phyloP scores from a whole-genome alignment of 2,797 vertebrate genomes.

The Bucorvus abyssinicus region DNA sequence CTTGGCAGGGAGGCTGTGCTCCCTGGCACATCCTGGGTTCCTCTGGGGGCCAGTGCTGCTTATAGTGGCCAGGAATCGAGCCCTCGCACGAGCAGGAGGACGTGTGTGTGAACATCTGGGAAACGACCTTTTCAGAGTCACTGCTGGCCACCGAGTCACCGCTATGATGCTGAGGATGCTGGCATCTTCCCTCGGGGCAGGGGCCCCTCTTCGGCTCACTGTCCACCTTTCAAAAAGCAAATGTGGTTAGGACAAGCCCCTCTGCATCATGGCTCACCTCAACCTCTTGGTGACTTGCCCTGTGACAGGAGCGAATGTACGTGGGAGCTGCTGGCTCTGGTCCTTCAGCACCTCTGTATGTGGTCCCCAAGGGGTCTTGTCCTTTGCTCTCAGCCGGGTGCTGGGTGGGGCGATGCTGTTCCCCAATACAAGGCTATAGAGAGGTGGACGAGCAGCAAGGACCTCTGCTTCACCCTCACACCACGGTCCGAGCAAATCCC shows the following conservation, averaged over 20 bases:
- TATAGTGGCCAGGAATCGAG: background rate
- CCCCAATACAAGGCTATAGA: background rate
- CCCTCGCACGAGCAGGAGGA: background rate
- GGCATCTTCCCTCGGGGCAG: background rate
- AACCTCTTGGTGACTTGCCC: background rate
- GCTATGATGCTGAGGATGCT: background rate
- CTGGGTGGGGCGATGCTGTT: background rate
- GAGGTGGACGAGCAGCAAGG: background rate
- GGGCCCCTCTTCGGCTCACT: background rate
- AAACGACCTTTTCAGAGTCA: background rate
- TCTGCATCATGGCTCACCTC: background rate
- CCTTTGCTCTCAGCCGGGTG: background rate
- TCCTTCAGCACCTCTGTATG: background rate
- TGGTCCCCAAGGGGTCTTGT: background rate
- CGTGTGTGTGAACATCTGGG: background rate
- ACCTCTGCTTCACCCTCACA: background rate
- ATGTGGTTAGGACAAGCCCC: background rate
- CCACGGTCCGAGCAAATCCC: background rate
- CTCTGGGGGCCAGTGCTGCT: rapidly evolving
- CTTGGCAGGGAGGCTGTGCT: background rate
- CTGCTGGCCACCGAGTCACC: background rate
- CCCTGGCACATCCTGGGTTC: background rate
- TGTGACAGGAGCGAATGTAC: background rate
- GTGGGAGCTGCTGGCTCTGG: background rate
- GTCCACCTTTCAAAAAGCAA: background rate